Conservation (phyloP, 2,113 vertebrate genomes). For the Abramis brama region DNA sequence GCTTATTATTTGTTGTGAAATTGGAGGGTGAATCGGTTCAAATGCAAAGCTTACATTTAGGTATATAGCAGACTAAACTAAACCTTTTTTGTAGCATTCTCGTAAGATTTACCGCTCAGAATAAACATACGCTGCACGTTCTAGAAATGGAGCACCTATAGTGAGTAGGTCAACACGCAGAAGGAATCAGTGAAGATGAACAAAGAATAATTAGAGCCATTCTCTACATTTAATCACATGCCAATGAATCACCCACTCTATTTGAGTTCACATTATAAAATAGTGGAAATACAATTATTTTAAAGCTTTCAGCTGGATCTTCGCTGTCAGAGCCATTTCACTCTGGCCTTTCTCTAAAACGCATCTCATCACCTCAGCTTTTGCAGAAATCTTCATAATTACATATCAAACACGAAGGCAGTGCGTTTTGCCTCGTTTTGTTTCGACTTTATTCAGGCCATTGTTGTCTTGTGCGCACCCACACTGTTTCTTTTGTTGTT, state of each 20-base stretch:
- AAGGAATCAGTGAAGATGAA: neutral
- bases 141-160: neutral
- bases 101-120: neutral
- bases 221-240: slow-evolving; percentile 13
- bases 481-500: neutral
- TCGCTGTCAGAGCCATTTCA: slow-evolving; percentile 29
- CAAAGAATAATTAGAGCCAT: slow-evolving; percentile 6
- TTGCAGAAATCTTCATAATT: slow-evolving; percentile 38
- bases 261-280: slow-evolving; percentile 1
- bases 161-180: neutral
- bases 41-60: neutral
- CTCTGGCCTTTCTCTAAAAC: slow-evolving; percentile 23
- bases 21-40: neutral
- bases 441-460: slow-evolving; percentile 32
- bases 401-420: slow-evolving; percentile 19
- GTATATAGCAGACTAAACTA: neutral
- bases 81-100: neutral
- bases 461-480: neutral
- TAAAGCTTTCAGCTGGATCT: slow-evolving; percentile 27
- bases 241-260: neutral
- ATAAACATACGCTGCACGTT: neutral
- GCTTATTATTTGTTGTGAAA: slow-evolving; percentile 16
- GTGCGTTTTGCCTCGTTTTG: slow-evolving; percentile 39
- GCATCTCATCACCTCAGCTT: slow-evolving; percentile 18
- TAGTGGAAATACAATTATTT: slow-evolving; percentile 37